Conservation (phyloP, 2,888 invertebrate genomes). For the Conistra vaccinii region DNA sequence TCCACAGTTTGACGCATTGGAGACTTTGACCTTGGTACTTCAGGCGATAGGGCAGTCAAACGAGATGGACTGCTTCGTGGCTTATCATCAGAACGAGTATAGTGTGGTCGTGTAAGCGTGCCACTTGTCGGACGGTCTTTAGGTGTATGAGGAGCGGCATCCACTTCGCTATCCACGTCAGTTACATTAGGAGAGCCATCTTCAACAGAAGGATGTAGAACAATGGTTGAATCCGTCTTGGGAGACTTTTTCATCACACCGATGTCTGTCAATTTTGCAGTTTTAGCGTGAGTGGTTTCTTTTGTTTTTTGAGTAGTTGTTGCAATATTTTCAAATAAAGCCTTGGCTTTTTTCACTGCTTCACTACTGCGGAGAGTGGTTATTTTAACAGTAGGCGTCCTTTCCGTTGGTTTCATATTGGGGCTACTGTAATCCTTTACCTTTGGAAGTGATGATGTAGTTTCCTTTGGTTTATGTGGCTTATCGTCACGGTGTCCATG, state of each 20-base stretch:
- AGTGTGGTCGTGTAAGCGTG: slow-evolving; percentile 65
- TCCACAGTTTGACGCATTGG: slow-evolving; percentile 75
- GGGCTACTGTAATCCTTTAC: slow-evolving; percentile 72
- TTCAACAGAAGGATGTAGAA: slow-evolving; percentile 74
- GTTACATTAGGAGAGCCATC: slow-evolving; percentile 71
- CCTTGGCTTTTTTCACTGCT: slow-evolving; percentile 93
- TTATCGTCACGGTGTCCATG: slow-evolving; percentile 65
- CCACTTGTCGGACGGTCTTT: slow-evolving; percentile 69
- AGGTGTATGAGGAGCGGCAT: slow-evolving; percentile 57
- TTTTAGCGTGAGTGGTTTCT: slow-evolving; percentile 72
- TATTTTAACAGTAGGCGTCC: slow-evolving; percentile 79
- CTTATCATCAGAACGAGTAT: slow-evolving; percentile 68
- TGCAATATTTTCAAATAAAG: slow-evolving; percentile 92
- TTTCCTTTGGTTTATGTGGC: slow-evolving; percentile 74
- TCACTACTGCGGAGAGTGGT: slow-evolving; percentile 90
- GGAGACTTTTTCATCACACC: slow-evolving; percentile 84
- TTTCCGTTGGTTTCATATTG: slow-evolving; percentile 74
- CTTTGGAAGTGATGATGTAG: slow-evolving; percentile 76
- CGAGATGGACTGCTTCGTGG: slow-evolving; percentile 74
- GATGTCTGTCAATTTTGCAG: slow-evolving; percentile 88
- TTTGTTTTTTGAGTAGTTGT: slow-evolving; percentile 80
- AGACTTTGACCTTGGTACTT: slow-evolving; percentile 76
- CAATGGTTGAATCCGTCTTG: slow-evolving; percentile 75
- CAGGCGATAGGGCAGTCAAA: slow-evolving; percentile 74
- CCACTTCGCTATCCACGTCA: slow-evolving; percentile 74